Evolutionary conservation across 2,113 vertebrate genomes (phyloP), one percentile per base, ranked within the genome.

Genomic region (Gopherus flavomarginatus): DNA sequence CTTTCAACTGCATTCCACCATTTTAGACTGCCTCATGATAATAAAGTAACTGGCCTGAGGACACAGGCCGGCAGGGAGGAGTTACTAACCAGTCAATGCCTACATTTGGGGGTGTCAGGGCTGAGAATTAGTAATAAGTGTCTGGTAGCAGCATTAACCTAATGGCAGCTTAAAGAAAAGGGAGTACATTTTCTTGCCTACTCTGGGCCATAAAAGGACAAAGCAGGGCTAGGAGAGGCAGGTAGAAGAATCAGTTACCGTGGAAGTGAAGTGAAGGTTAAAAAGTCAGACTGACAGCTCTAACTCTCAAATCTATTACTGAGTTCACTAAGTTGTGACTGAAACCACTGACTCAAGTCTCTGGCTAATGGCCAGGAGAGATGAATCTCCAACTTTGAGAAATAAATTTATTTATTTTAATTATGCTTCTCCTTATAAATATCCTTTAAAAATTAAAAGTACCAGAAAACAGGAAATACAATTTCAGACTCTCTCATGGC

Each of bases 341-440:
- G 35, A 72, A 72, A 72, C 19, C 19, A 38, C 65, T n/a, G n/a
- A 21, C 4, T 38, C 11, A 38, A 81, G 81, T 52, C 86, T 56
- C 90, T 91, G 69, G n/a, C 93, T 94, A 81, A 89, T 2, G 95
- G 86, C 88, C 77, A 81, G 89, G 88, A 89, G 85, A 92, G 86
- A 53, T 3, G 27, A 2, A 88, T 59, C 77, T 94, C 49, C 96
- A 87, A 94, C 88, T 92, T 52, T 88, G 93, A 81, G 94, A 83
- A 90, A 93, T 72, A 93, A 75, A 17, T 94, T 92, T 90, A 78
- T 42, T 97, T 38, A 75, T 1, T 77, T 84, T 81, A 57, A 81
- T 47, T 47, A 78, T 44, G 79, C 91, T 88, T 79, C 93, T 97
- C 92, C 88, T 95, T 38, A 72, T 65, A 96, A 91, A 38, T 38